Base-by-base conservation (phyloP, 2,888 invertebrate genomes). In the Anthrax anthrax region DNA sequence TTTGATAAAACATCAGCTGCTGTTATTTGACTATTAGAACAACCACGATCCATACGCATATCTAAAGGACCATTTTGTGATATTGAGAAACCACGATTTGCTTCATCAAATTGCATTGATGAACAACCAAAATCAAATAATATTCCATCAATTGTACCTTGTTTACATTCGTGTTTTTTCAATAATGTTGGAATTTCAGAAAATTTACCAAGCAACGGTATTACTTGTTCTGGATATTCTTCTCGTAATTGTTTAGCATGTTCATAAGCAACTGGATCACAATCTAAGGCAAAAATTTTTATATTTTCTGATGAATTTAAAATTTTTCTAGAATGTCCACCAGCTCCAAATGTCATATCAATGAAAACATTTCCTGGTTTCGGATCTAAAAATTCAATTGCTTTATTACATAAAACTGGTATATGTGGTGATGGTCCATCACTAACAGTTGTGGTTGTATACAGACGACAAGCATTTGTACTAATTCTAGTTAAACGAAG, bases 281-380 rank as follows among this genome's bases (percentile, higher is more conserved):
- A 76, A 65, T 96, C 96, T 53, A 95, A 67, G 1, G 86, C 86
- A 58, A 84, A 77, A 2, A 95, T 70, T 61, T 72, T 81, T 17
- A 84, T 72, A 55, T 73, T 66, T 36, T 81, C 70, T 13, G 76
- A 72, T 27, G 72, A 60, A 58, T 84, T 73, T 41, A 96, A 71
- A 54, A 96, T 74, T 59, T 74, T 73, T 55, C 71, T 74, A 12
- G 87, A 79, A 61, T 96, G 96, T 1, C 95, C 95, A 9, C 96
- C 96, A 18, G 85, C 85, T 27, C 96, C 95, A 71, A 95, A 96
- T 14, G 96, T 96, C 91, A 94, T 91, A 61, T 96, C 96, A 51
- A 96, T 71, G 54, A 86, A 79, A 8, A 74, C 68, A 65, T 84
- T 77, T 49, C 76, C 70, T 38, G 75, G 64, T 50, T 68, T 62